Evolutionary conservation across 1,140 invertebrate genomes (phyloP), one percentile per base, ranked within the genome.

Genomic region (Lanistes nyassanus): DNA sequence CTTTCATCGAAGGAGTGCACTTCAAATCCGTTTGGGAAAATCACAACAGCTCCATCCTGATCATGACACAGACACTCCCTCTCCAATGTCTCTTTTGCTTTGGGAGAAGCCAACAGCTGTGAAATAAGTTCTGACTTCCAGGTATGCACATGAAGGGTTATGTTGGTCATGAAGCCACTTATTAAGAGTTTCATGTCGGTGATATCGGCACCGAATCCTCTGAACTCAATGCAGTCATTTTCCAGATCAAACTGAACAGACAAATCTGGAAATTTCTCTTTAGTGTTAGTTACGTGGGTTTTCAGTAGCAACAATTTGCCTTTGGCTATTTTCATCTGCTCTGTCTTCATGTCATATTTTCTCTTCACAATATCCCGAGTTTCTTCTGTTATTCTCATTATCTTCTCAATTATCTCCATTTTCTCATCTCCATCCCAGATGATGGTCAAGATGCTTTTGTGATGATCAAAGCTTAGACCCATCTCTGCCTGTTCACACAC

Each of bases 281-380:
- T 3, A 23, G 60, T 9, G 34, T 42, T 3, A 29, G 19, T 23
- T 23, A 29, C 21, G 23, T 56, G 51, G 23, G 55, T 67, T 36
- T 67, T 39, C n/a, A 75, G 53, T n/a, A 75, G 51, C 29, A 26
- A 56, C n/a, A 56, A 3, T 13, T 75, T 67, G 16, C 47, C 64
- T 31, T 11, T 31, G 0, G 19, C 23, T 26, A 42, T 39, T n/a
- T 55, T 42, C 26, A 75, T 9, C 23, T 16, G 13, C 31, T 67
- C 64, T 3, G 2, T 39, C 11, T 21, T 68, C 13, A 29, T 9
- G 19, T n/a, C 66, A 21, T 75, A 55, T 31, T 75, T 68, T 47
- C 73, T 64, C 2, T 56, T 36, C 3, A 67, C 53, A 11, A 55
- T 37, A 42, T 1, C 26, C 31, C 67, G 62, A 29, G 39, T 53